Percentiles rank a stretch among this genome's conserved stretches.
phyloP scores from a whole-genome alignment of 92 coral and sea anemone species.

The Palythoa caribaeorum region DNA sequence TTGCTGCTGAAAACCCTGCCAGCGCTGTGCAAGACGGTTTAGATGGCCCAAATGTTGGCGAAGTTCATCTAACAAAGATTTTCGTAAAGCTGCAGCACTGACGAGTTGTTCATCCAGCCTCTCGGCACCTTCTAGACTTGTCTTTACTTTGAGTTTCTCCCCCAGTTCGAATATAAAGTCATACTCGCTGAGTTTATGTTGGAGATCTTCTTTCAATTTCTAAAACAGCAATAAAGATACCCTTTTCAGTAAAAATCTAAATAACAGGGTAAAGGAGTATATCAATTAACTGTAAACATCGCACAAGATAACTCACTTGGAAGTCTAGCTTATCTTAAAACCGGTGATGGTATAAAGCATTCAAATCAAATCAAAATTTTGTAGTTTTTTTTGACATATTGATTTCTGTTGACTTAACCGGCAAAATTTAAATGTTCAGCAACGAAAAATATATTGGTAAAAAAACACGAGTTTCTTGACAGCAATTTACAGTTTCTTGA shows the following conservation, averaged over 20 bases:
- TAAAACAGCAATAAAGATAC: slow-evolving; percentile 10
- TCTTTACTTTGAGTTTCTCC: slow-evolving; percentile 76
- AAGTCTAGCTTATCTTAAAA: too few species aligned
- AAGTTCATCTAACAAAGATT: slow-evolving; percentile 88
- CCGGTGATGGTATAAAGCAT: too few species aligned
- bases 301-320: too few species aligned
- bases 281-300: not conserved
- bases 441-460: too few species aligned
- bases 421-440: too few species aligned
- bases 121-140: slow-evolving; percentile 83
- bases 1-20: slow-evolving; percentile 86
- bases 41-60: slow-evolving; percentile 76
- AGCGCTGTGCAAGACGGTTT: slow-evolving; percentile 73
- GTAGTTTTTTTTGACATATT: too few species aligned
- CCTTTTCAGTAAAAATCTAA: too few species aligned
- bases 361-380: too few species aligned
- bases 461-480: too few species aligned
- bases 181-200: slow-evolving; percentile 64
- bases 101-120: slow-evolving; percentile 83
- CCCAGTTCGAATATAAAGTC: slow-evolving; percentile 79
- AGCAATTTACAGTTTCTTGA: too few species aligned
- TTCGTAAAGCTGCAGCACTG: slow-evolving; percentile 75
- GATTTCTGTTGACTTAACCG: too few species aligned
- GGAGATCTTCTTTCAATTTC: slow-evolving; percentile 81
- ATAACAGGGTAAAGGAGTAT: not conserved